These are phyloP conservation scores for Pluvianellus socialis DNA, from an alignment of 2,113 vertebrate genomes.

Conservation along the genomic window DNA sequence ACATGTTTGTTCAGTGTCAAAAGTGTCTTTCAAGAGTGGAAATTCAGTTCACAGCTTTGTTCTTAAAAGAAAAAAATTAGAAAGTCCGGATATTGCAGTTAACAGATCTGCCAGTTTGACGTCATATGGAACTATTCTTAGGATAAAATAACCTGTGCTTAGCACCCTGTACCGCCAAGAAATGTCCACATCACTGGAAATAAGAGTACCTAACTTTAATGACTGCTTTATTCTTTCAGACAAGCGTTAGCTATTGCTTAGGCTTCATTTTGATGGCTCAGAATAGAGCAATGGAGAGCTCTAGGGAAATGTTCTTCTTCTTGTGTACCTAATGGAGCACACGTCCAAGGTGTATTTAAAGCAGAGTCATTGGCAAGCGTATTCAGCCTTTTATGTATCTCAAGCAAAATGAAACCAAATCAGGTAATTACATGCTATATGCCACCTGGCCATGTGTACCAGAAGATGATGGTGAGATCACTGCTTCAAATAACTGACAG, in stretches of 20 bases:
- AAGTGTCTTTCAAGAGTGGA: neutral
- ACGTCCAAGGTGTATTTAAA: neutral
- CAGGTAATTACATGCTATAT: neutral
- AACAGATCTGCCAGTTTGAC: neutral
- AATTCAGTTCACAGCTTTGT: neutral
- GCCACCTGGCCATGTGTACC: neutral
- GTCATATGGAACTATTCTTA: neutral
- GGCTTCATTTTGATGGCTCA: neutral
- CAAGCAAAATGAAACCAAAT: neutral
- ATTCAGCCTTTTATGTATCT: neutral
- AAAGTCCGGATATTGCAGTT: neutral
- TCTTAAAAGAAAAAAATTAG: neutral
- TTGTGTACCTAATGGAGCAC: neutral
- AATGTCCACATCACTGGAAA: neutral
- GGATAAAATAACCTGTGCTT: conserved; percentile 14
- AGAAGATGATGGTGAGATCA: neutral
- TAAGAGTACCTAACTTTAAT: neutral
- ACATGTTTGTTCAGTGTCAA: neutral
- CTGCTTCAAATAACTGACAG: neutral
- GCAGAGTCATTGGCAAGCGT: neutral
- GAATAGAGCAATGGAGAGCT: neutral
- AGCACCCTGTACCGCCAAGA: neutral
- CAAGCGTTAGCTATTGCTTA: neutral
- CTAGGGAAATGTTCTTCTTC: neutral
- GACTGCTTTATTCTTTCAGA: neutral